Evolutionary conservation across 2,113 vertebrate species (phyloP).

Genomic region (Meriones unguiculatus): DNA sequence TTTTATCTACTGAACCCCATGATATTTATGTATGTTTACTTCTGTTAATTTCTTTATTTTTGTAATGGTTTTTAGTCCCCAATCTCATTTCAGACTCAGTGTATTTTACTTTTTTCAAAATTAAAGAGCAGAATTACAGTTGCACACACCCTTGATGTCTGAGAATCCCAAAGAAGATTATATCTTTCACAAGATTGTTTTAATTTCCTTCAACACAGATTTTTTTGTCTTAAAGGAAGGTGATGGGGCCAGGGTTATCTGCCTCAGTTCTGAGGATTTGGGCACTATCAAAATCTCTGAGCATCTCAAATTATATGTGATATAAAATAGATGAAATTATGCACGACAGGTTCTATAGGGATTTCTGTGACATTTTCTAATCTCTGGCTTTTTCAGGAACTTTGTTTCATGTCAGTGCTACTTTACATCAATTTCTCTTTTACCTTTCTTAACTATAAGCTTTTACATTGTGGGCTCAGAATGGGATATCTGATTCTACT

Average conservation of each 20-base stretch:
- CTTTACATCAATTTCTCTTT: slow-evolving; percentile 68
- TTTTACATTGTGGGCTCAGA: slow-evolving; percentile 62
- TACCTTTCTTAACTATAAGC: slow-evolving; percentile 63
- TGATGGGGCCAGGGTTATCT: not conserved
- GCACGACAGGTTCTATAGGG: slow-evolving; percentile 15
- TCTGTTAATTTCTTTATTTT: not conserved
- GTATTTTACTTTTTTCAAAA: not conserved
- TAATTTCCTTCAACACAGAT: not conserved
- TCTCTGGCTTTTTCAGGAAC: slow-evolving; percentile 44
- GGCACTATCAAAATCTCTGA: not conserved
- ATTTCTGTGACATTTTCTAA: slow-evolving; percentile 73
- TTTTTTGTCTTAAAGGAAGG: slow-evolving; percentile 7
- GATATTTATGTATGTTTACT: not conserved
- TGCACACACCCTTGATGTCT: not conserved
- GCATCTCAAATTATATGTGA: slow-evolving; percentile 9
- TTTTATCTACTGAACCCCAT: not conserved
- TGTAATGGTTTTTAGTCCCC: not conserved
- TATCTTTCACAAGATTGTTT: not conserved
- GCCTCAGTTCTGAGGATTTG: not conserved
- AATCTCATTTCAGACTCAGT: not conserved
- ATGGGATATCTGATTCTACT: slow-evolving; percentile 40
- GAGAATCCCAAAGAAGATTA: not conserved
- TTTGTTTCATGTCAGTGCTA: slow-evolving; percentile 24
- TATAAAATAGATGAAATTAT: slow-evolving; percentile 60
- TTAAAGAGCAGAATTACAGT: not conserved